These are phyloP conservation scores for Burhinus bistriatus DNA, from an alignment of 2,113 vertebrate genomes.

Conservation along the genomic window DNA sequence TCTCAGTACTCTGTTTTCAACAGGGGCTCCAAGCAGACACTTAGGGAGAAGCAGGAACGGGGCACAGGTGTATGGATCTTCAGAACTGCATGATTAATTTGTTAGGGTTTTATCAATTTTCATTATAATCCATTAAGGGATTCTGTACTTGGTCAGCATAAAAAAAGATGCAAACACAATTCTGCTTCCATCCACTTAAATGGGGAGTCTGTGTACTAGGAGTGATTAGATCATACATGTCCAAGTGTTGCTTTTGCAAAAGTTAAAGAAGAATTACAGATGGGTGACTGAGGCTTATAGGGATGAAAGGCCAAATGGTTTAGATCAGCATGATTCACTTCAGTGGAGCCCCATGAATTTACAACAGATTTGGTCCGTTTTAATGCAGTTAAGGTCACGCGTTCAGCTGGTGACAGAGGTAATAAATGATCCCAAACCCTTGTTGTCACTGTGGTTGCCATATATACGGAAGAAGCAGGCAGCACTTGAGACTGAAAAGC, in stretches of 20 bases:
- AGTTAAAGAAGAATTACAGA: neutral
- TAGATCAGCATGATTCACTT: conserved; percentile 15
- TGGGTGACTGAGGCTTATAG: neutral
- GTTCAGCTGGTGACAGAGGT: neutral
- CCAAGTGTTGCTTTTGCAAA: neutral
- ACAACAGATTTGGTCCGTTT: neutral
- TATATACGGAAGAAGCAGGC: neutral
- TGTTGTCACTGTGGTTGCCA: neutral
- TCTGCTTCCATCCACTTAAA: neutral
- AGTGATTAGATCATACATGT: neutral
- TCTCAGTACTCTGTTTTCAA: neutral
- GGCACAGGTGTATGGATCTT: neutral
- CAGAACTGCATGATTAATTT: neutral
- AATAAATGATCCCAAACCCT: neutral
- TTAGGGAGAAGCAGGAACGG: neutral
- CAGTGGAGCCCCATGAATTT: neutral
- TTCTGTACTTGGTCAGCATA: neutral
- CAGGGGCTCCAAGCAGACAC: accelerated
- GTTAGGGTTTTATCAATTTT: neutral
- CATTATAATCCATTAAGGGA: neutral
- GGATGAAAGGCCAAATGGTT: neutral
- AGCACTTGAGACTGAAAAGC: neutral
- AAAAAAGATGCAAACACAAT: neutral
- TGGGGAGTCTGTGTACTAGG: neutral
- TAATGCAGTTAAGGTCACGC: neutral